These are phyloP conservation scores for Meandrusa payeni DNA, from an alignment of 2,888 invertebrate genomes.

Conservation along the genomic window DNA sequence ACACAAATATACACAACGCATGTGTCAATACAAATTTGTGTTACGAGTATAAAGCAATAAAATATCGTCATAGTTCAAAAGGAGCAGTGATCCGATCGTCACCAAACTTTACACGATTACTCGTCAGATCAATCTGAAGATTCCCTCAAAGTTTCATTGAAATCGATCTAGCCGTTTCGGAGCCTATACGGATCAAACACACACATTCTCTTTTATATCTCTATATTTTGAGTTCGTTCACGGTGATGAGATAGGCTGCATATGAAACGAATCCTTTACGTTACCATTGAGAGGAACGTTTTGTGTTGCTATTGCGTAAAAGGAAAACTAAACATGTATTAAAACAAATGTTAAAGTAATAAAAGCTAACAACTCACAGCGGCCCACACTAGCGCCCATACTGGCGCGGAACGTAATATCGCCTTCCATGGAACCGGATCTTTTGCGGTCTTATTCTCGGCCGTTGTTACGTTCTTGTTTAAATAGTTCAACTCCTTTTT, in stretches of 20 bases:
- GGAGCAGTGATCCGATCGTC: too few relatives aligned
- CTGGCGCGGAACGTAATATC: slow-evolving; percentile 84
- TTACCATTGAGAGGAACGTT: neutral
- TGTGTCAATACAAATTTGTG: too few relatives aligned
- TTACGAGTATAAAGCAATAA: too few relatives aligned
- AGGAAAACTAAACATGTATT: neutral
- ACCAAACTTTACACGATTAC: too few relatives aligned
- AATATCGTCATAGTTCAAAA: too few relatives aligned
- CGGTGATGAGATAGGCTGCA: slow-evolving; percentile 7
- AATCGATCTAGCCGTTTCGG: too few relatives aligned
- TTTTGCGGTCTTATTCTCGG: slow-evolving; percentile 63
- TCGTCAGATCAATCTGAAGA: too few relatives aligned
- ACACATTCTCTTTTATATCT: too few relatives aligned
- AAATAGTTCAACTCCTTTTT: slow-evolving; percentile 75
- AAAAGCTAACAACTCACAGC: slow-evolving; percentile 70
- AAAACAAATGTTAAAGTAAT: slow-evolving; percentile 5
- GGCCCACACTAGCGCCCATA: slow-evolving; percentile 87
- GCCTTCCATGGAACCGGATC: slow-evolving; percentile 86
- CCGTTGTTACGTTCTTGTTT: slow-evolving; percentile 77
- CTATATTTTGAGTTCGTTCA: neutral
- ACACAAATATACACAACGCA: too few relatives aligned
- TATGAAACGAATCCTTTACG: neutral
- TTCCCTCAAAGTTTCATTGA: too few relatives aligned
- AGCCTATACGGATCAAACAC: too few relatives aligned
- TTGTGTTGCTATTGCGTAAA: neutral